phyloP scores from a whole-genome alignment of 2,113 vertebrate genomes.

The Danionella cerebrum region DNA sequence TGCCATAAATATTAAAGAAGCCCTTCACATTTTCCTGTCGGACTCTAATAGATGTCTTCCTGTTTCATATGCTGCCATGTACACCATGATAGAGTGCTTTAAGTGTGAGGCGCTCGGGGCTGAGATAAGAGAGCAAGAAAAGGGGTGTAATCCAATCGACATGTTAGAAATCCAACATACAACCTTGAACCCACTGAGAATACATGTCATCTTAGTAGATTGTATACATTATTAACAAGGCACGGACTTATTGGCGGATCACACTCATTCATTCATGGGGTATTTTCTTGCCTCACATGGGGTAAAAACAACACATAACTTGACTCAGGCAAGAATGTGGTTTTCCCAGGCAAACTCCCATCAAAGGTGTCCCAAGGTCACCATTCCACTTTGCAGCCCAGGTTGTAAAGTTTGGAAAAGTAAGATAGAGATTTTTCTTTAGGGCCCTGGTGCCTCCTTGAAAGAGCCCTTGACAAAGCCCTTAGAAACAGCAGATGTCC shows the following conservation, averaged over 20 bases:
- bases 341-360: too few relatives aligned
- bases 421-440: not conserved
- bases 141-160: not conserved
- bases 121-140: not conserved
- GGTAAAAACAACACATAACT: too few relatives aligned
- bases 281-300: too few relatives aligned
- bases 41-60: slow-evolving; percentile 49
- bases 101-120: slow-evolving; percentile 42
- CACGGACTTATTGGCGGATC: too few relatives aligned
- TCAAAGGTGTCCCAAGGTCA: too few relatives aligned
- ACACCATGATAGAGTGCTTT: slow-evolving; percentile 43
- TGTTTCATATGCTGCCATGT: slow-evolving; percentile 47
- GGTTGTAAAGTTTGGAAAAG: not conserved
- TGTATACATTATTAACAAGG: not conserved
- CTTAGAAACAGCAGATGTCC: slow-evolving; percentile 67
- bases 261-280: too few relatives aligned
- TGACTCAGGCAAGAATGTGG: too few relatives aligned
- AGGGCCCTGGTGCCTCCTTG: not conserved
- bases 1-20: slow-evolving; percentile 56
- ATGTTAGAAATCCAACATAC: slow-evolving; percentile 19
- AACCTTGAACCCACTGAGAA: slow-evolving; percentile 8
- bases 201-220: not conserved
- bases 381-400: not conserved
- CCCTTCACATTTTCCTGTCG: slow-evolving; percentile 49
- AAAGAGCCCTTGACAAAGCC: slow-evolving; percentile 69